Evolutionary conservation across 2,888 invertebrate species (phyloP), one percentile per base, ranked within the genome.

Genomic region (Teleogryllus oceanicus): DNA sequence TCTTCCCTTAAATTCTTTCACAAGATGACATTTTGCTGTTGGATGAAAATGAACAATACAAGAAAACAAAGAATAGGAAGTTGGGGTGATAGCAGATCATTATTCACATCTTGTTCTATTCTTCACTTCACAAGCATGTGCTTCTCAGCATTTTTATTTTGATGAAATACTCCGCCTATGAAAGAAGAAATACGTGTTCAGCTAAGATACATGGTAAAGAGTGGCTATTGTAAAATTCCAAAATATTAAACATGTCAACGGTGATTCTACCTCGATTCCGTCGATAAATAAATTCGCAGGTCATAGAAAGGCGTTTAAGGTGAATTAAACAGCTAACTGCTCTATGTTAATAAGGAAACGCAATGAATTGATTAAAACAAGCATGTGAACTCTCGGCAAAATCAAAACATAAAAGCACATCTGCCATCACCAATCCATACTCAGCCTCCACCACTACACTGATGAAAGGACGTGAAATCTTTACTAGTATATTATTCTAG

Each of bases 21-120:
- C 21, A 62, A 24, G 62, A 79, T 75, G 76, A 50, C 77, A 79
- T 79, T 79, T 50, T 79, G 77, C 49, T 79, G 62, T 13, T 18
- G 62, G 62, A 62, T 62, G 62, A 62, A 62, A 62, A 62, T 62
- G n/a, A 62, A 62, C n/a, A 18, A 62, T n/a, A 62, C 13, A 62
- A 62, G 62, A 18, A 62, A 62, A 62, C n/a, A 62, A 62, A 62
- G n/a, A 62, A 13, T 18, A n/a, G n/a, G 62, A 62, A 62, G 62
- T 62, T 18, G 13, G 16, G 62, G n/a, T 62, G 62, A 62, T 62
- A 62, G 62, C 13, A n/a, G 62, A 62, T 62, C 62, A 62, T 62
- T 18, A 62, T 62, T 62, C 62, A 62, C 62, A 62, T 62, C 62
- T 62, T 62, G 62, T 62, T 13, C 37, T 37, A 62, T 62, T 62